Evolutionary conservation across 2,797 vertebrate species (phyloP), one percentile per base, ranked within the genome.

Genomic region (Hipposideros larvatus): DNA sequence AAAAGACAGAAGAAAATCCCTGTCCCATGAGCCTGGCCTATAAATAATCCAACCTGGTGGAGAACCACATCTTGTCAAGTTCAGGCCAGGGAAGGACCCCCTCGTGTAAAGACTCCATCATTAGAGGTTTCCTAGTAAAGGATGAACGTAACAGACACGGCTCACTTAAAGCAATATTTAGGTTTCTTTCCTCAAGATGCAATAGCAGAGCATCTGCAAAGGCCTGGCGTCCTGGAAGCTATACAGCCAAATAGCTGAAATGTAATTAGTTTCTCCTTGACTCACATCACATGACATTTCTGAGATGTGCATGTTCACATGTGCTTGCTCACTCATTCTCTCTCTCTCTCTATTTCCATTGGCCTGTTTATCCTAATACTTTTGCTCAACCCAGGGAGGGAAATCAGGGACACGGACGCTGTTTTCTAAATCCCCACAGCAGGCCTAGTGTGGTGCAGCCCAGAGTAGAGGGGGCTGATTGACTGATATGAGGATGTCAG

Each of bases 111-210:
- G n/a, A 82, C 43, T 85, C 51, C 1, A 18, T 63, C 41, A 51
- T 31, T 21, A 84, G 46, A 92, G 31, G 4, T 55, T 94, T 88
- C 41, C 16, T 51, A 34, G 24, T 31, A 70, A 94, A 51, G 6
- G 31, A 15, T 37, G 19, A 55, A 2, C 53, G 16, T 65, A 70
- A 43, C 15, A 43, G 41, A 19, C 78, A 14, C 57, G 10, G 55
- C 74, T 93, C 63, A 82, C 53, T 70, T 86, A 65, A 89, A 78
- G 59, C 53, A 63, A 31, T 59, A 71, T 75, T 93, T 91, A 70
- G 24, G 13, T 31, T 95, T 82, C 82, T 91, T 78, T 68, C 48
- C 63, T 78, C 41, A 46, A 4, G 18, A 73, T 22, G 16, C 26
- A 46, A 41, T 24, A 75, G 11, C 41, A 92, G 34, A 73, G 43